Base-by-base conservation (phyloP, 2,113 vertebrate genomes). In the Anolis carolinensis region DNA sequence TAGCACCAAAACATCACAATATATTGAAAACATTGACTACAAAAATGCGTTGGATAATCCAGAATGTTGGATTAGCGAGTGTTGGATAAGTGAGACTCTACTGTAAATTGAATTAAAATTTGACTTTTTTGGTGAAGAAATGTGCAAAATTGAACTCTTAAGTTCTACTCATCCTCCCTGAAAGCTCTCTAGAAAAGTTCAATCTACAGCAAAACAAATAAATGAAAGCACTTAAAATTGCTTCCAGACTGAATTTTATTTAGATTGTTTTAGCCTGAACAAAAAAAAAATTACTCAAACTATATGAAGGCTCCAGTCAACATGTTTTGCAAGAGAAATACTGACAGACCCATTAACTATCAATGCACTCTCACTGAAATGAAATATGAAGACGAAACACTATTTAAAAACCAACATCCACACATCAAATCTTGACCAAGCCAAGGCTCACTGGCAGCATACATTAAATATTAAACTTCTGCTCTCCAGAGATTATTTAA, bases 231-330 rank as follows among this genome's bases (percentile, higher is more conserved):
- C 55, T 72, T 83, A 4, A 34, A 50, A 83, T 87, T 88, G 10
- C 79, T 93, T 92, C 82, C 83, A 85, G 72, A 82, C 6, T 82
- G 44, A 94, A 91, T 89, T 93, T 93, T 87, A 81, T 82, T 93
- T 89, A 94, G 92, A 84, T 89, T 71, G 67, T 87, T 92, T 90
- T 89, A 92, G 86, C 93, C 92, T 91, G 65, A 94, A 91, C 88
- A 89, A 93, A 74, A 79, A 89, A 3, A 62, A 90, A 52, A 90
- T 94, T 92, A 92, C 63, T 63, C 86, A 89, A 90, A 82, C 84
- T 87, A 90, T 92, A 90, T 92, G 88, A 94, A 93, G 86, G 80
- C 86, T 72, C 27, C 84, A 88, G 89, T 93, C 68, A 73, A 92
- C 90, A 87, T 90, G 89, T 94, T 89, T 85, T 88, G 88, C 89